Conservation (phyloP, 2,888 invertebrate genomes). For the Drosophila anomelani region DNA sequence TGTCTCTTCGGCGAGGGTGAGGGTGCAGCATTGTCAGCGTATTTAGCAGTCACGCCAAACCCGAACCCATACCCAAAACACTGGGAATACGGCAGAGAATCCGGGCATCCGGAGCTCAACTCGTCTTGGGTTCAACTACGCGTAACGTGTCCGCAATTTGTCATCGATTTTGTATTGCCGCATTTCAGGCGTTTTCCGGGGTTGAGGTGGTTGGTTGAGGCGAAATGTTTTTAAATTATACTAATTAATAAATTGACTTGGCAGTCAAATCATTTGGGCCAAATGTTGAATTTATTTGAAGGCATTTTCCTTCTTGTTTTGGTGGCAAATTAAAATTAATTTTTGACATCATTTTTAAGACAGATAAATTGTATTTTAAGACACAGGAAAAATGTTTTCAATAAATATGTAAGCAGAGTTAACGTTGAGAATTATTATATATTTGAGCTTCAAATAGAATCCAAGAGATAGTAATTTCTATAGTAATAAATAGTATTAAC, state of each 20-base stretch:
- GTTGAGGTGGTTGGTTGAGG: constrained; percentile 36
- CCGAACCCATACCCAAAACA: constrained; percentile 24
- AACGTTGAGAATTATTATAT: too few relatives aligned
- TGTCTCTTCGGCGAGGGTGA: constrained; percentile 42
- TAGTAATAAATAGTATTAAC: too few relatives aligned
- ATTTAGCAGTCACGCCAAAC: constrained; percentile 76
- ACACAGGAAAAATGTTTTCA: too few relatives aligned
- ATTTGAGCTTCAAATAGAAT: too few relatives aligned
- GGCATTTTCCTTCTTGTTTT: not conserved
- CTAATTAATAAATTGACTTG: constrained; percentile 84
- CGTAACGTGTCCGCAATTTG: constrained; percentile 85
- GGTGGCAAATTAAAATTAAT: not conserved
- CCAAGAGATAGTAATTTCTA: too few relatives aligned
- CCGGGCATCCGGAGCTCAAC: constrained; percentile 51
- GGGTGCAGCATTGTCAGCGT: constrained; percentile 77
- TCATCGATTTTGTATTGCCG: constrained; percentile 84
- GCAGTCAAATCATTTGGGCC: constrained; percentile 73
- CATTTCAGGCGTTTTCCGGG: constrained; percentile 72
- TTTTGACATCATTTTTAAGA: not conserved
- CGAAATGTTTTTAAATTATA: constrained; percentile 80
- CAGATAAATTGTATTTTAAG: too few relatives aligned
- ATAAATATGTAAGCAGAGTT: too few relatives aligned
- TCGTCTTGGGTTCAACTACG: constrained; percentile 83
- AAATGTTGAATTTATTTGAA: constrained; percentile 63
- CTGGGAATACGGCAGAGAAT: constrained; percentile 1